Evolutionary conservation across 2,888 invertebrate species (phyloP).

Genomic region (Trissonchulus sp.): DNA sequence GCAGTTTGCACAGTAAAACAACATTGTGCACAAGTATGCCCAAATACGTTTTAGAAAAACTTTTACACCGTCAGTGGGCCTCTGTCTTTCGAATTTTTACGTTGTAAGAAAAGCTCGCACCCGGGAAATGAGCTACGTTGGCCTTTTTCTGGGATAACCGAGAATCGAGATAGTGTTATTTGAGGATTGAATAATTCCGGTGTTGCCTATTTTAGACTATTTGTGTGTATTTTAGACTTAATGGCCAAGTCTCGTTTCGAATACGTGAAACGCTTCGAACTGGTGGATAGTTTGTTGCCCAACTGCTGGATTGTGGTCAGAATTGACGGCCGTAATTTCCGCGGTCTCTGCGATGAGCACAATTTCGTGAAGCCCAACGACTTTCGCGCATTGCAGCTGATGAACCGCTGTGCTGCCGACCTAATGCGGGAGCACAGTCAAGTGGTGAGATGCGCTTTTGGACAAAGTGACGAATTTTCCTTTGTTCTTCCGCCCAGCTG

Average conservation of each 20-base stretch:
- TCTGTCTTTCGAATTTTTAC: no score
- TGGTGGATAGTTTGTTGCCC: conserved; percentile 70
- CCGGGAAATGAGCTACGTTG: no score
- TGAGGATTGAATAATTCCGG: no score
- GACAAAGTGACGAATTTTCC: conserved; percentile 95
- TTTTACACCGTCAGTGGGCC: no score
- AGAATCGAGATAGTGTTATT: no score
- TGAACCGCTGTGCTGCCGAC: conserved; percentile 74
- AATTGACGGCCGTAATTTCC: conserved; percentile 85
- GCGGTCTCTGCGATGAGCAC: conserved; percentile 60
- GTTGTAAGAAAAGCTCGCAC: no score
- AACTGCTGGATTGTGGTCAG: conserved; percentile 65
- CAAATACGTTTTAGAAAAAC: no score
- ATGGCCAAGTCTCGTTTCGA: conserved; percentile 53
- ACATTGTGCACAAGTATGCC: no score
- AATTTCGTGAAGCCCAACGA: conserved; percentile 55
- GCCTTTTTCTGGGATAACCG: no score
- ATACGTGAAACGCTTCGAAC: conserved; percentile 69
- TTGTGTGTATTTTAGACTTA: no score
- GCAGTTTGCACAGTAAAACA: no score
- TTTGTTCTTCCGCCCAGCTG: conserved; percentile 65
- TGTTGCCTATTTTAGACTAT: no score
- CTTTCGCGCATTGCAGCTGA: conserved; percentile 63
- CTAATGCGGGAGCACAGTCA: conserved; percentile 61
- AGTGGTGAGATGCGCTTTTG: conserved; percentile 71